Conservation (phyloP, 2,797 vertebrate species). For the Garrulus glandarius region DNA sequence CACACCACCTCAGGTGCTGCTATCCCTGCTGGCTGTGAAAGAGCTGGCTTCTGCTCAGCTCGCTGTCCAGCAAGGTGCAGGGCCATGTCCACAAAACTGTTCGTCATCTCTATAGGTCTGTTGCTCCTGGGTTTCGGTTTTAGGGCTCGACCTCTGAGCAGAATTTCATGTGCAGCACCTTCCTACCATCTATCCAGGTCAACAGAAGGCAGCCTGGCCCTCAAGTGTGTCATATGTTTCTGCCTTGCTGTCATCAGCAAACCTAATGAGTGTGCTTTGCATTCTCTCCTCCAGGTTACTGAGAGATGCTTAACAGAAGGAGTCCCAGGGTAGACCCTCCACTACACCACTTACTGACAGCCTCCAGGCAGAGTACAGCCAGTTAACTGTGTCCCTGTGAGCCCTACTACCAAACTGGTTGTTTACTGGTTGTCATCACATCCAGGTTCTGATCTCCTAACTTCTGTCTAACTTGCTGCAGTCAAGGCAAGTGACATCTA, state of each 20-base stretch:
- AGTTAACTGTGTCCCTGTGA: background rate
- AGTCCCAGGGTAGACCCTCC: background rate
- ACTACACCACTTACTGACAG: background rate
- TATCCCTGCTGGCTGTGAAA: background rate
- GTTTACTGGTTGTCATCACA: background rate
- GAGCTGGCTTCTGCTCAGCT: background rate
- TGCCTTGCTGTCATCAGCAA: background rate
- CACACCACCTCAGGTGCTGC: fast-evolving
- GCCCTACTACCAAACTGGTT: background rate
- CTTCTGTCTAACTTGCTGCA: background rate
- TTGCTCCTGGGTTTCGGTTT: background rate
- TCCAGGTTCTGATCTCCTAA: background rate
- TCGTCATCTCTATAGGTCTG: background rate
- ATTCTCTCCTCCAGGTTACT: background rate
- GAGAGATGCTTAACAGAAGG: background rate
- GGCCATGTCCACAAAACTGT: background rate
- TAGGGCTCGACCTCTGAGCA: background rate
- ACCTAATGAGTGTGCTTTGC: fast-evolving
- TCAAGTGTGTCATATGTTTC: fast-evolving
- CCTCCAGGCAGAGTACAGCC: background rate
- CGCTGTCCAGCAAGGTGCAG: fast-evolving
- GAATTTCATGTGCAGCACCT: background rate
- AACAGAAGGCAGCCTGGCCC: background rate
- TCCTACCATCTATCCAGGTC: background rate
- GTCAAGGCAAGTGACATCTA: background rate